Base-by-base conservation (phyloP, 1,140 invertebrate species). In the Eupristina koningsbergeri region DNA sequence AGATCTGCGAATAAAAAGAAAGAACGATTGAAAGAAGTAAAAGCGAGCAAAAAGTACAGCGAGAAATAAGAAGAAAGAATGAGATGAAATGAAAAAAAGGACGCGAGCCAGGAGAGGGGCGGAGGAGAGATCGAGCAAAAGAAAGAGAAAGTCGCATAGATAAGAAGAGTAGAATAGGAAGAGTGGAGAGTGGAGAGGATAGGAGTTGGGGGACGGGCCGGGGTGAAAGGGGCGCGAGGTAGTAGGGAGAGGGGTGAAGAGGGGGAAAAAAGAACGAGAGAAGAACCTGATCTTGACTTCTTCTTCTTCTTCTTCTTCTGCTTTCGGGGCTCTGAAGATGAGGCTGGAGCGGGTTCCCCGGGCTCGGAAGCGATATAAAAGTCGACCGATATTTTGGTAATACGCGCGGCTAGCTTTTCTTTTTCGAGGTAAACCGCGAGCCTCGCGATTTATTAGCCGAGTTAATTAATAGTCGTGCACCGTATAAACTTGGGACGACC, bases 381-480 rank as follows among this genome's bases (percentile, higher is more conserved):
- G 67, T 85, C 34, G 80, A 85, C 73, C 85, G 75, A 88, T 86
- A 88, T 84, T 77, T 86, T 87, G 47, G 73, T 83, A 74, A 63
- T 29, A 22, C 53, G 26, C 53, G 53, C 6, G 3, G 2, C 82
- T 76, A 78, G 71, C 31, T 85, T 87, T 84, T 58, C 17, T 61
- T 79, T 67, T 79, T 67, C 41, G 26, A 26, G 6, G 58, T 58
- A n/a, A 63, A 22, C 26, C n/a, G 29, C 63, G 36, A 69, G 11
- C 13, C 0, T 88, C 19, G 85, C 78, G 86, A 90, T 80, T 80
- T 80, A 84, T 81, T 61, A 74, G 34, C 69, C 34, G 86, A 80
- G 78, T 88, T 90, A 89, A 91, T 91, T 90, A 90, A 90, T 89
- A 89, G 89, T 89, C 88, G 83, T 85, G 78, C 83, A 34, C 22